phyloP scores from a whole-genome alignment of 2,113 vertebrate species.

The Limanda limanda region DNA sequence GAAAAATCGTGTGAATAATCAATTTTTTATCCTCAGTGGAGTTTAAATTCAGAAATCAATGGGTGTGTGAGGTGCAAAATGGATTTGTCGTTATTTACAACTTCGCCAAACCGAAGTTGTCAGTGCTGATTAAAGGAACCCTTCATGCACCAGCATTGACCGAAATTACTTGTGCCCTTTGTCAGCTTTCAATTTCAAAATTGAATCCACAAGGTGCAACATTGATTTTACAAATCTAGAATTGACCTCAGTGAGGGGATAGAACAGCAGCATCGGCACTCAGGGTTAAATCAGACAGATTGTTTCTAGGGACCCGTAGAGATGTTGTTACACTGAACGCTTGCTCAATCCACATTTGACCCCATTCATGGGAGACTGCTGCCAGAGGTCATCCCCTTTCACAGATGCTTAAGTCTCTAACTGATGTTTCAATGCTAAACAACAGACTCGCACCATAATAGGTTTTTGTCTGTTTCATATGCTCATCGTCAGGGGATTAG shows the following conservation, averaged over 20 bases:
- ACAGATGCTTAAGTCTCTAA: background rate
- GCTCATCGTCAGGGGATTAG: background rate
- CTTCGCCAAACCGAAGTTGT: background rate
- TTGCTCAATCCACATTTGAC: background rate
- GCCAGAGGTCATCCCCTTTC: background rate
- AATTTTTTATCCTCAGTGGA: background rate
- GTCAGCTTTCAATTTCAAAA: constrained; percentile 11
- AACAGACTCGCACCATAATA: no score
- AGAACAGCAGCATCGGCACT: background rate
- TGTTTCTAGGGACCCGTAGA: background rate
- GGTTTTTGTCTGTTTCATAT: background rate
- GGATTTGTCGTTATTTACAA: background rate
- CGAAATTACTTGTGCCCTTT: background rate
- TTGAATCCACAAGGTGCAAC: constrained; percentile 10
- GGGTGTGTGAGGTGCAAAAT: background rate
- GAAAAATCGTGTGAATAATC: constrained; percentile 22
- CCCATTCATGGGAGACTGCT: background rate
- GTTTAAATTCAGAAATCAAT: constrained; percentile 8
- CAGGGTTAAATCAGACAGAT: constrained; percentile 2
- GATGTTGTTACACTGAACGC: background rate
- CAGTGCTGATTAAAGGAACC: constrained; percentile 3
- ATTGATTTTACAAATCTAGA: constrained; percentile 7
- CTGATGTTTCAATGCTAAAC: background rate
- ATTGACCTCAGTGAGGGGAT: background rate
- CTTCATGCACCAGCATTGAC: background rate